A percentile compares a stretch with the other conserved stretches of the same genome.
These are phyloP conservation scores for Dorcus parallelipipedus DNA, from an alignment of 2,888 invertebrate genomes.

Conservation along the genomic window DNA sequence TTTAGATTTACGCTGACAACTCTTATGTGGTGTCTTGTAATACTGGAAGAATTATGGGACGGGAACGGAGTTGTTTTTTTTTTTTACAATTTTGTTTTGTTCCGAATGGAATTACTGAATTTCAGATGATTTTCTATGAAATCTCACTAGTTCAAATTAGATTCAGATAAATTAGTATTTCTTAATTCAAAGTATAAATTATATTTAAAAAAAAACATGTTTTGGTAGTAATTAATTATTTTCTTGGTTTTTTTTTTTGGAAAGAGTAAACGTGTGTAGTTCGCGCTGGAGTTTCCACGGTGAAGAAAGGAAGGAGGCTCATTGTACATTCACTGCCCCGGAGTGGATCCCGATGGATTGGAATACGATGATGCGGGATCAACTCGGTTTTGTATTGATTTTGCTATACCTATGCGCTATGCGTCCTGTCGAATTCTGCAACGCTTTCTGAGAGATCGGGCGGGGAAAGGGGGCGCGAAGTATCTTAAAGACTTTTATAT, in stretches of 20 bases:
- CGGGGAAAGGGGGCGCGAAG: slow-evolving; percentile 21
- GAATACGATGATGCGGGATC: slow-evolving; percentile 39
- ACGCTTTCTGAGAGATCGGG: slow-evolving; percentile 29
- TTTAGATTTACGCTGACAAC: too few species aligned
- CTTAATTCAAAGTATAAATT: too few species aligned
- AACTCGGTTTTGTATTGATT: slow-evolving; percentile 40
- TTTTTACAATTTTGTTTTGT: too few species aligned
- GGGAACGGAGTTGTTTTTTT: too few species aligned
- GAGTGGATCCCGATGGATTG: slow-evolving; percentile 36
- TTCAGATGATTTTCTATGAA: too few species aligned
- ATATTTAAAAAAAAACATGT: too few species aligned
- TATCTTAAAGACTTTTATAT: slow-evolving; percentile 43
- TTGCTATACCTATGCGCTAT: slow-evolving; percentile 43
- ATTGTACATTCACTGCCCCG: slow-evolving; percentile 35
- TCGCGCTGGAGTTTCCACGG: not conserved
- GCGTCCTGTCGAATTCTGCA: slow-evolving; percentile 40
- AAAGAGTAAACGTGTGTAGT: not conserved
- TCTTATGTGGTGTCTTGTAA: too few species aligned
- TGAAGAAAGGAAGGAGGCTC: slow-evolving; percentile 26
- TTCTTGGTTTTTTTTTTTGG: not conserved
- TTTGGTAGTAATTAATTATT: too few species aligned
- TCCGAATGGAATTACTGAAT: too few species aligned
- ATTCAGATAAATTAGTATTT: too few species aligned
- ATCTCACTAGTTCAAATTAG: too few species aligned
- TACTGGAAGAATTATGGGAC: too few species aligned